Base-by-base conservation (phyloP, 2,113 vertebrate species). In the Cyanoliseus patagonus region DNA sequence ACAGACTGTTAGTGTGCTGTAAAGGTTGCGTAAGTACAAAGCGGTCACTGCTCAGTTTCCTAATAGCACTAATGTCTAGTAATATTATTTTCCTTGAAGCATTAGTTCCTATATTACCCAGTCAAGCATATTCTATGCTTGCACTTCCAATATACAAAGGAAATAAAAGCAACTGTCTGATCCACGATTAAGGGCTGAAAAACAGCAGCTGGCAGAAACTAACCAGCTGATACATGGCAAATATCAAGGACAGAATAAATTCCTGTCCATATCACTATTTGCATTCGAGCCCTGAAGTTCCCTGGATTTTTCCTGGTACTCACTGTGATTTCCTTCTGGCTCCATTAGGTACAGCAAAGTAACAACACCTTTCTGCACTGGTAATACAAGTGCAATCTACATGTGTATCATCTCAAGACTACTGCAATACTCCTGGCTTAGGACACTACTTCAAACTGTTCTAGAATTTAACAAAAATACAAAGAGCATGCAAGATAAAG, bases 301-400 rank as follows among this genome's bases (percentile, higher is more conserved):
- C 44, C 46, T 44, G 33, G 18, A 17, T 31, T 68, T 61, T 49
- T 69, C 64, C 69, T 53, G 25, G 37, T 31, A 24, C 17, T 52
- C 18, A 19, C 17, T 6, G 24, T 8, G 9, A 35, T 39, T 42
- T 79, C n/a, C 22, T 70, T 31, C 57, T 49, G 53, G 51, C 16
- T 69, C 1, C 35, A n/a, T 20, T 13, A 30, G 25, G 11, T 14
- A 39, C 64, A 46, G 66, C 46, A 74, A 84, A 22, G 51, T 28
- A 46, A 57, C 11, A 13, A 25, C 39, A 35, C 49, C 53, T 23
- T 77, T 77, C 68, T 55, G n/a, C 30, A 22, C 22, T 12, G 46
- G 13, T 3, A 62, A 53, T 35, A 24, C 0, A 0, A 9, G 17
- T 67, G 51, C 17, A 55, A 51, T 42, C 68, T 7, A 33, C 2